These are phyloP conservation scores for Platichthys flesus DNA, from an alignment of 2,113 vertebrate genomes.

Conservation along the genomic window DNA sequence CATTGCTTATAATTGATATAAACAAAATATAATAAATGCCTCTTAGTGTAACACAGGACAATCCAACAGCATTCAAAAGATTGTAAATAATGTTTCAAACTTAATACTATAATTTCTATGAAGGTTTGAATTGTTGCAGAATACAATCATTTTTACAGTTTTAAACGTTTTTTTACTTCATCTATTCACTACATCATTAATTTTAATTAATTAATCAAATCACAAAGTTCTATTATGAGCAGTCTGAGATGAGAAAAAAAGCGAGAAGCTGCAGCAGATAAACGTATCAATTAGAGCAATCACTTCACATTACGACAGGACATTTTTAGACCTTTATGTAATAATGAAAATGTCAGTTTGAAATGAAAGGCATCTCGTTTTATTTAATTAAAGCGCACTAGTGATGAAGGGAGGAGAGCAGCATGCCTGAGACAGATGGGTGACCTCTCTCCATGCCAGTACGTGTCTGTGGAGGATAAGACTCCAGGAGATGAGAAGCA, in stretches of 20 bases:
- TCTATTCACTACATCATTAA: too few species aligned
- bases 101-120: too few species aligned
- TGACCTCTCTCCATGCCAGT: conserved; percentile 67
- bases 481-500: conserved; percentile 64
- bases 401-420: conserved; percentile 59
- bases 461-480: conserved; percentile 62
- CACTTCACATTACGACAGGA: not conserved
- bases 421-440: conserved; percentile 63
- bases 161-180: too few species aligned
- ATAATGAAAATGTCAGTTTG: conserved; percentile 52
- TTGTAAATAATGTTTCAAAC: too few species aligned
- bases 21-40: not conserved
- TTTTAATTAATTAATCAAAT: too few species aligned
- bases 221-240: not conserved
- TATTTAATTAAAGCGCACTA: conserved; percentile 75
- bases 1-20: not conserved
- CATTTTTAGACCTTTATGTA: conserved; percentile 12
- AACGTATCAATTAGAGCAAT: not conserved
- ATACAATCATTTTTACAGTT: too few species aligned
- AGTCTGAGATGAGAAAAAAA: not conserved
- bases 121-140: too few species aligned
- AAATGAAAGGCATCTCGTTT: conserved; percentile 48
- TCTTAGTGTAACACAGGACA: too few species aligned
- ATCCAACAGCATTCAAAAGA: too few species aligned
- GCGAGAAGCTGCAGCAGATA: not conserved